A percentile compares a stretch with the other conserved stretches of the same genome.
phyloP scores from a whole-genome alignment of 2,888 invertebrate species.

The Limenitis arthemis region DNA sequence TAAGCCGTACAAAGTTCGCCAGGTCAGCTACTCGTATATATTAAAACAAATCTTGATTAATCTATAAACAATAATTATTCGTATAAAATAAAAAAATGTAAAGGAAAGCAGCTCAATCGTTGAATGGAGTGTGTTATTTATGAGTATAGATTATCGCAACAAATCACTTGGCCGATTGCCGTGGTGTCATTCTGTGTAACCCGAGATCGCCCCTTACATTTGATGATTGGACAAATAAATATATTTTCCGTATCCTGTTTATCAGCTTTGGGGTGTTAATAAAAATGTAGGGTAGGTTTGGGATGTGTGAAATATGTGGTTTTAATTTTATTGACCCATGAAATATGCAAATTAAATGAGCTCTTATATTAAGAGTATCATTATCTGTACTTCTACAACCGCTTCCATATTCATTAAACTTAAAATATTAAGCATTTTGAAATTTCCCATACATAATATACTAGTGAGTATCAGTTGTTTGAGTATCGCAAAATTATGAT shows the following conservation, averaged over 20 bases:
- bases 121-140: slow-evolving; percentile 63
- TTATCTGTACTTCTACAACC: too few species aligned
- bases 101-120: slow-evolving; percentile 63
- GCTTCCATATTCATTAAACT: too few species aligned
- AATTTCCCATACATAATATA: too few species aligned
- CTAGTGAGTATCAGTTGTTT: too few species aligned
- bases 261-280: slow-evolving; percentile 69
- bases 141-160: slow-evolving; percentile 66
- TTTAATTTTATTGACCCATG: background rate
- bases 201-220: slow-evolving; percentile 68
- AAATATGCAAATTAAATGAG: too few species aligned
- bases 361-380: too few species aligned
- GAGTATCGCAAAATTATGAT: too few species aligned
- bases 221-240: slow-evolving; percentile 72
- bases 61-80: slow-evolving; percentile 11
- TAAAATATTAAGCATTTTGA: too few species aligned
- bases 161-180: slow-evolving; percentile 61
- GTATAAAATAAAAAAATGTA: slow-evolving; percentile 15
- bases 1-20: too few species aligned
- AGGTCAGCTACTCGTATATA: too few species aligned
- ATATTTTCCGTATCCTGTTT: slow-evolving; percentile 71
- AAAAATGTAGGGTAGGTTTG: slow-evolving; percentile 61
- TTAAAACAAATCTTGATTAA: slow-evolving; percentile 9
- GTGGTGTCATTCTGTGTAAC: slow-evolving; percentile 66
- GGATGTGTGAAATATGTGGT: slow-evolving; percentile 24